Evolutionary conservation across 64 coral and sea anemone genomes (phyloP).

Genomic region (Actinia equina): DNA sequence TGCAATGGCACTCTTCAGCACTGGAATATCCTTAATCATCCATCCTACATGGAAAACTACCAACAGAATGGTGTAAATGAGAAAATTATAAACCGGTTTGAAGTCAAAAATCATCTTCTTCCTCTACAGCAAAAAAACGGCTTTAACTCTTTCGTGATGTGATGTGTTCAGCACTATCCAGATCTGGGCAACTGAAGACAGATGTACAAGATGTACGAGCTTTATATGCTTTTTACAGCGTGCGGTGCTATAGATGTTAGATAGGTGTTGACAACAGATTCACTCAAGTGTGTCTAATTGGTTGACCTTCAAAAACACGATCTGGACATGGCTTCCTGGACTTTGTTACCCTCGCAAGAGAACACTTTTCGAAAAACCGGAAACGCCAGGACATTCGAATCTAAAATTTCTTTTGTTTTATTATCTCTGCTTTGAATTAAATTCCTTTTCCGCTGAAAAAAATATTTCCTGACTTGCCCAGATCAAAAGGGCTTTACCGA

Average conservation of each 20-base stretch:
- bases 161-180: neutral
- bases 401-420: neutral
- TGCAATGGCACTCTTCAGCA: neutral
- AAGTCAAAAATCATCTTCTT: neutral
- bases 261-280: neutral
- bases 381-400: neutral
- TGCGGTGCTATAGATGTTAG: neutral
- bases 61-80: slow-evolving; percentile 19
- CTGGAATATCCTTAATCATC: slow-evolving; percentile 7
- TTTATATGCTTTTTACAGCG: neutral
- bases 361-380: neutral
- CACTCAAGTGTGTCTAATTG: neutral
- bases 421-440: neutral
- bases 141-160: neutral
- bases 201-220: neutral
- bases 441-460: neutral
- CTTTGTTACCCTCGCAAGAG: neutral
- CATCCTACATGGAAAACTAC: slow-evolving; percentile 33
- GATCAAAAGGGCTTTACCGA: neutral
- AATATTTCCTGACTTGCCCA: neutral
- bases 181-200: neutral
- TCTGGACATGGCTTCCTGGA: neutral
- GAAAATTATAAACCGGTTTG: neutral
- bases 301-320: neutral
- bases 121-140: neutral